A percentile compares a stretch with the other conserved stretches of the same genome.
These are phyloP conservation scores for Cyphomyrmex costatus DNA, from an alignment of 1,140 invertebrate species.

Conservation along the genomic window DNA sequence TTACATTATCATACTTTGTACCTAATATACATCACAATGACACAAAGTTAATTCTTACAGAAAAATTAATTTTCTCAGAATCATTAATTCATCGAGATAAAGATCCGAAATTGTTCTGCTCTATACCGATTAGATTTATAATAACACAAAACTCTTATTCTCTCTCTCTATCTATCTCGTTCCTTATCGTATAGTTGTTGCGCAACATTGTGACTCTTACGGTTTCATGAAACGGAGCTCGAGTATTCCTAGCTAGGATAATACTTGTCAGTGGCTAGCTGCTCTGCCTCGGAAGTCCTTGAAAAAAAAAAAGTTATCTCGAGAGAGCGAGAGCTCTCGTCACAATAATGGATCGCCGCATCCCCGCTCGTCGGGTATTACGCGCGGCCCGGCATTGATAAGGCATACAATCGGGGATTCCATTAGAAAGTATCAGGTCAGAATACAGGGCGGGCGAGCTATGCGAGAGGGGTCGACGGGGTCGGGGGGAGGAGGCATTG, in stretches of 20 bases:
- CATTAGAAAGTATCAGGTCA: constrained; percentile 80
- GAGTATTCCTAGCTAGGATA: constrained; percentile 30
- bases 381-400: constrained; percentile 75
- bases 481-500: constrained; percentile 68
- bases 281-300: constrained; percentile 28
- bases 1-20: neutral
- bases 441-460: constrained; percentile 54
- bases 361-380: constrained; percentile 57
- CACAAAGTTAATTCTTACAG: neutral
- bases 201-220: neutral
- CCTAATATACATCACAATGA: neutral
- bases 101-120: neutral
- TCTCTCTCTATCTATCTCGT: neutral
- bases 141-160: neutral
- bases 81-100: neutral
- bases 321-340: constrained; percentile 57
- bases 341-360: constrained; percentile 69
- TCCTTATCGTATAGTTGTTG: neutral
- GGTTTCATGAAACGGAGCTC: neutral
- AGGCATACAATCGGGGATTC: constrained; percentile 80
- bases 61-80: neutral
- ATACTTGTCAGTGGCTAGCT: constrained; percentile 36
- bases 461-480: constrained; percentile 21
- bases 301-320: constrained; percentile 80
- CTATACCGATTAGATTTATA: neutral